These are phyloP conservation scores for Chamaea fasciata DNA, from an alignment of 2,113 vertebrate genomes.

Conservation along the genomic window DNA sequence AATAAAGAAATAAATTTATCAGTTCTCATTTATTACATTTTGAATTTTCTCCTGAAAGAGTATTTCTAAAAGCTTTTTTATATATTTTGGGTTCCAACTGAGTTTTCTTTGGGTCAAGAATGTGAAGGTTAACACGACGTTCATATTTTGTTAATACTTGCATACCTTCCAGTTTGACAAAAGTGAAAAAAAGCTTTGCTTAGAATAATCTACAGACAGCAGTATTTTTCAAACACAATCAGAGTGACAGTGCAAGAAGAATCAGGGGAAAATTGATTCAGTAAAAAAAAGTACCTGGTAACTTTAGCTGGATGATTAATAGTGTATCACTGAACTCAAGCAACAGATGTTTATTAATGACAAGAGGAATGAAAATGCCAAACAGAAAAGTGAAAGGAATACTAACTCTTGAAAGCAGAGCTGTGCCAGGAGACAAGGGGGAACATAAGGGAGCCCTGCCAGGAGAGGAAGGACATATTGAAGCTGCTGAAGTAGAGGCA, in stretches of 20 bases:
- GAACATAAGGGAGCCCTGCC: neutral
- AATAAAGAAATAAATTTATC: neutral
- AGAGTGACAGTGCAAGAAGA: neutral
- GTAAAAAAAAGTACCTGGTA: neutral
- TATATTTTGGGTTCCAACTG: neutral
- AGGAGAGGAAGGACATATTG: neutral
- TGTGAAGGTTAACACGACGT: neutral
- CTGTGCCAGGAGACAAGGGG: neutral
- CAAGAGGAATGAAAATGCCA: neutral
- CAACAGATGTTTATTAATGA: conserved; percentile 25
- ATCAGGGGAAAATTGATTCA: neutral
- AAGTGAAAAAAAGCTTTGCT: neutral
- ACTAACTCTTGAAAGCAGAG: neutral
- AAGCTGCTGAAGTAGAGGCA: neutral
- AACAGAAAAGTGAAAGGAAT: conserved; percentile 8
- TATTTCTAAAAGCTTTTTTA: neutral
- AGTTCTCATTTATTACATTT: neutral
- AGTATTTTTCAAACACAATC: neutral
- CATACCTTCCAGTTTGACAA: neutral
- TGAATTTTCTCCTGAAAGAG: neutral
- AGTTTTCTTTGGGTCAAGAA: neutral
- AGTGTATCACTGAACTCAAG: neutral
- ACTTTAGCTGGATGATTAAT: conserved; percentile 6
- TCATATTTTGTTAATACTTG: neutral
- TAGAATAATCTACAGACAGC: neutral